phyloP scores from a whole-genome alignment of 2,113 vertebrate genomes.

The Passer domesticus region DNA sequence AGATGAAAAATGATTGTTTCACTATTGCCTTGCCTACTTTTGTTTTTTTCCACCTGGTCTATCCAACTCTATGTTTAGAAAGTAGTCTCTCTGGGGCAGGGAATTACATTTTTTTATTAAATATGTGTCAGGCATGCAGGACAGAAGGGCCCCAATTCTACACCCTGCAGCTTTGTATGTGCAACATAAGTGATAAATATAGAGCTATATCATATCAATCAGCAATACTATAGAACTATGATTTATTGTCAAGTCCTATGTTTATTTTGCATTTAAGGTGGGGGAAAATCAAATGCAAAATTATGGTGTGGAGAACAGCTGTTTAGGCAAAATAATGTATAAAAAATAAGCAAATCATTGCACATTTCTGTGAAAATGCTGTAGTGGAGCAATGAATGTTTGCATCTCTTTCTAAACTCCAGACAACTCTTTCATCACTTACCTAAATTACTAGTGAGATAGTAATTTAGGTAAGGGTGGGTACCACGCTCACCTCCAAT shows the following conservation, averaged over 20 bases:
- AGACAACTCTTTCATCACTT: neutral
- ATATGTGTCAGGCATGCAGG: conserved; percentile 4
- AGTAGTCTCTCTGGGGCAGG: neutral
- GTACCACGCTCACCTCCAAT: neutral
- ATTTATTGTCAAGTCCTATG: neutral
- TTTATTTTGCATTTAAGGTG: neutral
- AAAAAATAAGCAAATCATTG: neutral
- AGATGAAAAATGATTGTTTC: conserved; percentile 56
- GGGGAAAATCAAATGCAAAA: neutral
- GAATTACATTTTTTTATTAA: conserved; percentile 40
- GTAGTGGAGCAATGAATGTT: neutral
- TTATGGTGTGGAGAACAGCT: neutral
- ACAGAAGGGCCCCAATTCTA: neutral
- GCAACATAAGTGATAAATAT: neutral
- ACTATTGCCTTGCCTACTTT: conserved; percentile 1
- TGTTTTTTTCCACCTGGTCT: conserved; percentile 12
- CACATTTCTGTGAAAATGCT: neutral
- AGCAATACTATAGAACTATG: neutral
- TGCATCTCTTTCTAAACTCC: neutral
- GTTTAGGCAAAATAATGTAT: neutral
- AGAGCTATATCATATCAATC: neutral
- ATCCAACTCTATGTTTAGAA: conserved; percentile 20
- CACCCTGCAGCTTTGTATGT: neutral
- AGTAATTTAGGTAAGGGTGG: no score
- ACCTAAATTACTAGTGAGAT: neutral